Base-by-base conservation (phyloP, 2,888 invertebrate species). In the Diaperis boleti region DNA sequence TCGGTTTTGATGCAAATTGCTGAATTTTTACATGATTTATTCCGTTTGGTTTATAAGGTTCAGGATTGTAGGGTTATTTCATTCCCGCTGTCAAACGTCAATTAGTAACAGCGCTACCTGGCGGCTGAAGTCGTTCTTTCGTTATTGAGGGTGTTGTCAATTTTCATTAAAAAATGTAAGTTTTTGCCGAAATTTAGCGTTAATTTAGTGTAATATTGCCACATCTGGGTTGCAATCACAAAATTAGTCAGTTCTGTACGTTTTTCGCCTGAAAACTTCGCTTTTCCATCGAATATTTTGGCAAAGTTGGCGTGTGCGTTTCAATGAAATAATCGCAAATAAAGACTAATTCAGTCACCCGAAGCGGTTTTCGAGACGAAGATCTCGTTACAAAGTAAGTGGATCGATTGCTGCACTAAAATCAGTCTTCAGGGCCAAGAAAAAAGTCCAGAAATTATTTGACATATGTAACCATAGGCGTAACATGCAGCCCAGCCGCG, bases 91-190 rank as follows among this genome's bases (percentile, higher is more conserved):
- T 44, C 26, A 42, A 20, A n/a, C n/a, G 18, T 41, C 20, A 39
- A 17, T 8, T n/a, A 18, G 1, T 31, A 11, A 15, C 14, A 11
- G 33, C 65, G 64, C 64, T 62, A 64, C 37, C 67, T 68, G 50
- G 44, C 61, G 55, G 55, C 22, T 39, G 18, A 45, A 22, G 33
- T 15, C 60, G 55, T 44, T 59, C 50, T 65, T 62, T 67, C 65
- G 62, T 69, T 68, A 63, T 67, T 69, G 69, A 76, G 80, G 79
- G 81, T 79, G 80, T 80, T 80, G 80, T 79, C 79, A 79, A 76
- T 78, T 78, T 77, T 72, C 73, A 63, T 68, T 62, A 74, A 73
- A 76, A 78, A 78, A 79, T 72, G 79, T 79, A 76, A 80, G 79
- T 79, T 78, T 78, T 74, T 75, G 64, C 42, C 61, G 63, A 64